These are phyloP conservation scores for Leptinotarsa tumamoca DNA, from an alignment of 2,888 invertebrate genomes.

Conservation along the genomic window DNA sequence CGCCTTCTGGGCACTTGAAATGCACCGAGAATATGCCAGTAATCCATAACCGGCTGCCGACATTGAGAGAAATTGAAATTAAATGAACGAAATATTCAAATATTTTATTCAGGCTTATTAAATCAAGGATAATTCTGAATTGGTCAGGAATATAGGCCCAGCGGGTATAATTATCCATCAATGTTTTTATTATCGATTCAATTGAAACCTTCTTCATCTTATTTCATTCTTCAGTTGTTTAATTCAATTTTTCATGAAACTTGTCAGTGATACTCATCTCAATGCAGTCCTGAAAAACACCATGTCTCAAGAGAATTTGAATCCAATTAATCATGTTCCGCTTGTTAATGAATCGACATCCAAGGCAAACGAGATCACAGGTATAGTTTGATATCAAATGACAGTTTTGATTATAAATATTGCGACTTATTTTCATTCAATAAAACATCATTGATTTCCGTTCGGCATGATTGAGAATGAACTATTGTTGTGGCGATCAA, in stretches of 20 bases:
- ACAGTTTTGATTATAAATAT: conserved; percentile 5
- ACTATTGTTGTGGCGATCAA: too few species aligned
- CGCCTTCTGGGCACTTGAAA: conserved; percentile 5
- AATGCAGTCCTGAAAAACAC: background rate
- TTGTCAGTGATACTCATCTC: background rate
- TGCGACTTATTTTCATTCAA: conserved; percentile 4
- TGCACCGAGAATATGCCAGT: background rate
- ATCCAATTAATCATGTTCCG: conserved; percentile 15
- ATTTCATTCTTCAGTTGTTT: too few species aligned
- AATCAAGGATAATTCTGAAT: too few species aligned
- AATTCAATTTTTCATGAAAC: too few species aligned
- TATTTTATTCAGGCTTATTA: too few species aligned
- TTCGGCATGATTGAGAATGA: background rate
- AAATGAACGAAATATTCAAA: too few species aligned
- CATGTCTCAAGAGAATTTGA: conserved; percentile 6
- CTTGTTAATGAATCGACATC: conserved; percentile 23
- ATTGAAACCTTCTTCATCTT: too few species aligned
- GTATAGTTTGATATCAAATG: conserved; percentile 20
- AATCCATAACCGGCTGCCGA: background rate
- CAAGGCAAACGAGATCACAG: conserved; percentile 21
- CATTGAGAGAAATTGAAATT: background rate
- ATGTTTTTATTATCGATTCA: too few species aligned
- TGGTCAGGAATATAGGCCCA: too few species aligned
- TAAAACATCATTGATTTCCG: conserved; percentile 5
- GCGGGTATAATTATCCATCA: too few species aligned